These are phyloP conservation scores for Drosophila takahashii DNA, from an alignment of 1,140 invertebrate species.

Conservation along the genomic window DNA sequence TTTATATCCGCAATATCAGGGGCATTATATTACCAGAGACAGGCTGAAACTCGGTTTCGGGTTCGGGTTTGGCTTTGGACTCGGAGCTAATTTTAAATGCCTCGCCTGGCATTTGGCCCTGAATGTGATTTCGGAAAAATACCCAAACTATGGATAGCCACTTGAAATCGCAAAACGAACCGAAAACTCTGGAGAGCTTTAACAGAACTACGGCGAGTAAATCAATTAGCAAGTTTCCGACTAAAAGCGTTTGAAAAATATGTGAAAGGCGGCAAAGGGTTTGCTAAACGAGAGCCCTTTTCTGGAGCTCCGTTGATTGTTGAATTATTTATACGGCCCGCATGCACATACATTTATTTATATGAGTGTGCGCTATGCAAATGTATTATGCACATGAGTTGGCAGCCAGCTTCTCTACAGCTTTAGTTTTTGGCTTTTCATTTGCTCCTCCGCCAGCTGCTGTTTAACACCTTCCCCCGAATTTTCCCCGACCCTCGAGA, in stretches of 20 bases:
- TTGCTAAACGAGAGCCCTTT: slow-evolving; percentile 37
- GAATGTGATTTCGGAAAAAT: slow-evolving; percentile 33
- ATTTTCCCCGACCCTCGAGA: not conserved
- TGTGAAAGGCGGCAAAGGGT: slow-evolving; percentile 50
- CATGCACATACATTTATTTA: slow-evolving; percentile 15
- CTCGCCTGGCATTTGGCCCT: slow-evolving; percentile 15
- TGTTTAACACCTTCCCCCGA: slow-evolving; percentile 45
- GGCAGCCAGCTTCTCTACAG: slow-evolving; percentile 29
- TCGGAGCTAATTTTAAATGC: slow-evolving; percentile 51
- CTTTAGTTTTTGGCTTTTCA: slow-evolving; percentile 61
- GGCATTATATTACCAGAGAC: slow-evolving; percentile 55
- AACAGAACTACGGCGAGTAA: slow-evolving; percentile 26
- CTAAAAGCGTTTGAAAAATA: slow-evolving; percentile 57
- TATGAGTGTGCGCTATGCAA: slow-evolving; percentile 62
- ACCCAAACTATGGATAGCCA: not conserved
- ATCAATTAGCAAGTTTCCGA: slow-evolving; percentile 73
- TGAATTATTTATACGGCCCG: slow-evolving; percentile 68
- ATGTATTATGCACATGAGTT: slow-evolving; percentile 75
- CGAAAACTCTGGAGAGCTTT: slow-evolving; percentile 22
- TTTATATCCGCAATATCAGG: slow-evolving; percentile 64
- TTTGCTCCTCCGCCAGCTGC: slow-evolving; percentile 56
- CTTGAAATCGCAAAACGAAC: slow-evolving; percentile 26
- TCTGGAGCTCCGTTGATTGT: slow-evolving; percentile 43
- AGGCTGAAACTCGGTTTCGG: slow-evolving; percentile 9
- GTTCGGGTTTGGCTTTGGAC: slow-evolving; percentile 4